Evolutionary conservation across 2,888 invertebrate genomes (phyloP).

Genomic region (Drosophila pseudotalamancana): DNA sequence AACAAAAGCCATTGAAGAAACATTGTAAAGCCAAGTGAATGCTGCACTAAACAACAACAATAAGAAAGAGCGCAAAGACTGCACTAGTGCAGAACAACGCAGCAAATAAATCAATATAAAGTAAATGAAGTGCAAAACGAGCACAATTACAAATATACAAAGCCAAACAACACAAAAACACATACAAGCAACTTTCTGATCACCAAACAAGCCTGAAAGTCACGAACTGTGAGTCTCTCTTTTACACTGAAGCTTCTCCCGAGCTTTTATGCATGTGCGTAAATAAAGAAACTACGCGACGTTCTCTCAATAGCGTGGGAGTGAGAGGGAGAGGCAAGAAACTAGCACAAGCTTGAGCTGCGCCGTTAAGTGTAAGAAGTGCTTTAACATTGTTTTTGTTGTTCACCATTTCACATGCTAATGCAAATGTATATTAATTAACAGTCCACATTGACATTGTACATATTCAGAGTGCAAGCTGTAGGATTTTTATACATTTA

Average conservation of each 20-base stretch:
- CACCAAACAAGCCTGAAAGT: conserved; percentile 25
- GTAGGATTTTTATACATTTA: not conserved
- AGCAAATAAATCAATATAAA: conserved; percentile 55
- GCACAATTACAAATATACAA: conserved; percentile 17
- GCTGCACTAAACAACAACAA: conserved; percentile 25
- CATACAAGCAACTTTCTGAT: conserved; percentile 24
- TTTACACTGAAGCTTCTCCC: not conserved
- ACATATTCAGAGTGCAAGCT: not conserved
- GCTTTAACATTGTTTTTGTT: conserved; percentile 16
- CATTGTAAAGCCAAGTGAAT: conserved; percentile 31
- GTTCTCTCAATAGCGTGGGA: conserved; percentile 21
- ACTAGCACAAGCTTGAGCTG: conserved; percentile 29
- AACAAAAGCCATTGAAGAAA: conserved; percentile 51
- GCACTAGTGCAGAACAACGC: conserved; percentile 13
- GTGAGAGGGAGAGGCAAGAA: not conserved
- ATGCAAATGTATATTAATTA: conserved; percentile 49
- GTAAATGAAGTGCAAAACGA: conserved; percentile 46
- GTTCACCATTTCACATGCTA: conserved; percentile 30
- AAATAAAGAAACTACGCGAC: conserved; percentile 29
- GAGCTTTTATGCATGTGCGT: conserved; percentile 31
- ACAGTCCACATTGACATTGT: conserved; percentile 44
- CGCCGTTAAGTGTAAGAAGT: conserved; percentile 24
- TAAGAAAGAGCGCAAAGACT: conserved; percentile 20
- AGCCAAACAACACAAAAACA: not conserved
- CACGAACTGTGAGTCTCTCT: conserved; percentile 11